These are phyloP conservation scores for Halcyon smyrnensis DNA, from an alignment of 2,797 vertebrate genomes.

Conservation along the genomic window DNA sequence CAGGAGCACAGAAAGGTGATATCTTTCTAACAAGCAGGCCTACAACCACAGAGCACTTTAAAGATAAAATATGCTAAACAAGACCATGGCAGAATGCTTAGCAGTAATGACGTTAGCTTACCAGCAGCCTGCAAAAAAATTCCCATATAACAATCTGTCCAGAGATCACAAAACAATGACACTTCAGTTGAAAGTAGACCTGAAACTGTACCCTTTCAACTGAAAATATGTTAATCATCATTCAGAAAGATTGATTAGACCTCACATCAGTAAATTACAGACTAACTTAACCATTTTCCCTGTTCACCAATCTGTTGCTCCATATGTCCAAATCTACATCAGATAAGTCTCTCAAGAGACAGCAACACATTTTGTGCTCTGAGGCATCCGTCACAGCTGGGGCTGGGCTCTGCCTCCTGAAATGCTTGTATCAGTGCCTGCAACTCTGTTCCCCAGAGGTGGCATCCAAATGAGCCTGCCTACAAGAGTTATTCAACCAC, in stretches of 20 bases:
- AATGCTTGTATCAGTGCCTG: background rate
- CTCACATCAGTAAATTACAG: background rate
- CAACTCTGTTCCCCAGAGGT: background rate
- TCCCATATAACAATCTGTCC: background rate
- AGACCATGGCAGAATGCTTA: background rate
- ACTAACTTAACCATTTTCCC: background rate
- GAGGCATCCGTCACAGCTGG: background rate
- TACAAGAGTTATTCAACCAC: background rate
- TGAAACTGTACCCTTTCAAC: slow-evolving; percentile 3
- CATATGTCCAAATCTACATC: background rate
- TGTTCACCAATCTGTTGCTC: slow-evolving; percentile 17
- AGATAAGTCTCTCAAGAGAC: background rate
- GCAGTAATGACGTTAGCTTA: background rate
- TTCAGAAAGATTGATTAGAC: background rate
- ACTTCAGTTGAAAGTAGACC: background rate
- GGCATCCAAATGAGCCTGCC: background rate
- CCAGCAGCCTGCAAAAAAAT: background rate
- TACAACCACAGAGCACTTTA: background rate
- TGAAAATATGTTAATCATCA: background rate
- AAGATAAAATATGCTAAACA: background rate
- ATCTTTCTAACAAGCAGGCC: background rate
- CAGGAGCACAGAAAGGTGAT: background rate
- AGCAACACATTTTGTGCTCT: background rate
- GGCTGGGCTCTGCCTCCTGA: background rate
- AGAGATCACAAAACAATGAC: background rate